Evolutionary conservation across 2,888 invertebrate genomes (phyloP), one percentile per base, ranked within the genome.

Genomic region (Sinhomidia bicolor): DNA sequence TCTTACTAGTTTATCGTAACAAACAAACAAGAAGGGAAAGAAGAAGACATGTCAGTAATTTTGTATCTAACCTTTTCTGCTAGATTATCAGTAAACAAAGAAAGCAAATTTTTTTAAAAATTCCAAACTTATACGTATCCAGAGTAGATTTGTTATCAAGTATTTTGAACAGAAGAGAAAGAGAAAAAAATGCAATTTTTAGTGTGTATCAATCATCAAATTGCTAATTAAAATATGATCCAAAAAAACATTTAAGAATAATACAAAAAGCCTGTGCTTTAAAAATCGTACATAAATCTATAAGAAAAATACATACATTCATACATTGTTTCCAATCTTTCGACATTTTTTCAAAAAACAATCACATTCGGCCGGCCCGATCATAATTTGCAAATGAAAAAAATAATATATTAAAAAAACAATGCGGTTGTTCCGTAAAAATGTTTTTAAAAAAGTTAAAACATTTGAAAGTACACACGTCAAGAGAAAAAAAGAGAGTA

Each of bases 351-450:
- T 54, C 32, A 5, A 7, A 78, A 57, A 51, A 54, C 54, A 57
- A 78, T 57, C 60, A 62, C 62, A 80, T 80, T 89, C 89, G 89
- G 89, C 89, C 57, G 89, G 89, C 85, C 89, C 89, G 89, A 89
- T 80, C 76, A 68, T 79, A 36, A 74, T 60, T 68, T 57, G 78
- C 60, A 78, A 32, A 78, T n/a, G 76, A 14, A 36, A 74, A 62
- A 62, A 47, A n/a, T n/a, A n/a, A n/a, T n/a, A n/a, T n/a, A n/a
- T n/a, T 60, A 20, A 47, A 44, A 32, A 23, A 60, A 74, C 17
- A 71, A 51, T 79, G 51, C 47, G 62, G 36, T 78, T 85, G 85
- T 85, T 51, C 68, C 79, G 51, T 78, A 65, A 47, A n/a, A 47
- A 68, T 85, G 78, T 78, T 78, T 78, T 74, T n/a, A n/a, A n/a